These are phyloP conservation scores for Notechis scutatus DNA, from an alignment of 2,113 vertebrate species.

Conservation along the genomic window DNA sequence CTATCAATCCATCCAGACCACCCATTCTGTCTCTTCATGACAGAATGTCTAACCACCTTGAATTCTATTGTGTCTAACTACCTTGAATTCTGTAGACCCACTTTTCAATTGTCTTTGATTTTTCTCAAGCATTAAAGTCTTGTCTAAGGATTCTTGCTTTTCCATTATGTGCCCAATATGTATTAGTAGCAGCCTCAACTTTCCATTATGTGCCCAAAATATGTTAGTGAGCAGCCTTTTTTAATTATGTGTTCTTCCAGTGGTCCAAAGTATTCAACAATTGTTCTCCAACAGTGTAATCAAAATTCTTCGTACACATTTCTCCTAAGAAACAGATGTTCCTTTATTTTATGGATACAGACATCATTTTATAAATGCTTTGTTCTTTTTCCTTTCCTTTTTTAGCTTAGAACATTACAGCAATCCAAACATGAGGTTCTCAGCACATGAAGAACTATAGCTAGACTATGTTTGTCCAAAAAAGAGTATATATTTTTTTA, in stretches of 20 bases:
- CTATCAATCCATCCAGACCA: neutral
- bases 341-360: neutral
- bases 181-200: neutral
- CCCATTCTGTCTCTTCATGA: neutral
- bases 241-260: neutral
- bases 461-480: neutral
- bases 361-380: neutral
- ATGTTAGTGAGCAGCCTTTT: neutral
- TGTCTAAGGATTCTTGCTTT: neutral
- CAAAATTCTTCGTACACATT: neutral
- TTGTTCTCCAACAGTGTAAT: neutral
- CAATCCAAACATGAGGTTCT: neutral
- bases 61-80: neutral
- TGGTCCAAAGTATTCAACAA: neutral
- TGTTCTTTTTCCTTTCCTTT: neutral
- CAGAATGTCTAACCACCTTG: neutral
- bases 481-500: neutral
- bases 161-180: neutral
- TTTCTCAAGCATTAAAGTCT: neutral
- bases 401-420: neutral
- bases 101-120: neutral
- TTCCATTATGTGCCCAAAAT: neutral
- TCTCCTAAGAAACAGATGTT: neutral
- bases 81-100: neutral
- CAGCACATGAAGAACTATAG: neutral